Conservation (phyloP, 1,140 invertebrate species). For the Lepidurus arcticus region DNA sequence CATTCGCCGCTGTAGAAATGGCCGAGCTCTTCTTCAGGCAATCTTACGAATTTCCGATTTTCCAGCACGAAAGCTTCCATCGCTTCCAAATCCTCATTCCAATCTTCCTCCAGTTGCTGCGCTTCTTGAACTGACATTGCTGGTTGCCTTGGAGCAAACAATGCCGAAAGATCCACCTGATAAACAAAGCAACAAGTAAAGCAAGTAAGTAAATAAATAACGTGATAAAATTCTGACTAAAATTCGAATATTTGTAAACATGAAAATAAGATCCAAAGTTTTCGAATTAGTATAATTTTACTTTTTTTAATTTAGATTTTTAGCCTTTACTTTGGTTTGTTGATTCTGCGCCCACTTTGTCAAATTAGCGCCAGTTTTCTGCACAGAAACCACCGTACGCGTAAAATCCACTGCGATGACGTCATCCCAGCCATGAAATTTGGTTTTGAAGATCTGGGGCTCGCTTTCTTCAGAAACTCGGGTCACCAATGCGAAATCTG, state of each 20-base stretch:
- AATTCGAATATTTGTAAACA: background rate
- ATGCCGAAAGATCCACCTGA: slow-evolving; percentile 81
- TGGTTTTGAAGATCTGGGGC: slow-evolving; percentile 87
- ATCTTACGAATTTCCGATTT: slow-evolving; percentile 89
- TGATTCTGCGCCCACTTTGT: slow-evolving; percentile 87
- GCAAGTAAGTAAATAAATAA: slow-evolving; percentile 1
- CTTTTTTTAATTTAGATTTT: background rate
- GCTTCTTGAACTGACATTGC: slow-evolving; percentile 79
- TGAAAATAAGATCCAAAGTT: background rate
- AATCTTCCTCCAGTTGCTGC: slow-evolving; percentile 72
- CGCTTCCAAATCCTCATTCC: slow-evolving; percentile 91
- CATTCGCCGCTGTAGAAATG: slow-evolving; percentile 92
- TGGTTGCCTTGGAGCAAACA: slow-evolving; percentile 92
- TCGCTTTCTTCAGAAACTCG: slow-evolving; percentile 69
- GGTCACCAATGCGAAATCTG: slow-evolving; percentile 80
- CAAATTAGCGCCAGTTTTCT: slow-evolving; percentile 90
- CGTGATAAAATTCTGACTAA: no score
- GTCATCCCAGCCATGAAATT: slow-evolving; percentile 97
- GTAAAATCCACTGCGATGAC: slow-evolving; percentile 99
- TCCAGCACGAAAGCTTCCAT: slow-evolving; percentile 99
- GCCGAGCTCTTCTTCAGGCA: slow-evolving; percentile 88
- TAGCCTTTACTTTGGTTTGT: slow-evolving; percentile 64
- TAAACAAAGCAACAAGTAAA: slow-evolving; percentile 36
- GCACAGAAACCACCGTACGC: slow-evolving; percentile 93
- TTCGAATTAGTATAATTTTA: background rate